Base-by-base conservation (phyloP, 2,113 vertebrate species). In the Toxotes chatareus region DNA sequence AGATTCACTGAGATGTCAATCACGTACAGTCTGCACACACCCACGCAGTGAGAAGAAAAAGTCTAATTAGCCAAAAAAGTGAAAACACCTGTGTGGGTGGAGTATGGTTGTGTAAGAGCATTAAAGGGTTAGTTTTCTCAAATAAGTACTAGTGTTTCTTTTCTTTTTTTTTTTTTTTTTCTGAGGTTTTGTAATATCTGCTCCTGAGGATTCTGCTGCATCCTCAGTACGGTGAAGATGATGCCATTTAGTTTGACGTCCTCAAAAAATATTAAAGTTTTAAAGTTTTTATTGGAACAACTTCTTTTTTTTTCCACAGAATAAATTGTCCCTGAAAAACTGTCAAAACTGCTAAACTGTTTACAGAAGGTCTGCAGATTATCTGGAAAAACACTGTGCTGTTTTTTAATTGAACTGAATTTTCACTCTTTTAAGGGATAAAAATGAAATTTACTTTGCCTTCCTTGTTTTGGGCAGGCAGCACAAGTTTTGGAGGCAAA, bases 51-150 rank as follows among this genome's bases (percentile, higher is more conserved):
- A 23, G 9, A 23, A 27, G 47, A 21, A 61, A 49, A 34, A 56
- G 66, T 38, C 51, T 70, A 75, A 88, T 88, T 72, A 66, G 76
- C 21, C 42, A 7, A 76, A 83, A 81, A 64, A 75, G 34, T 31
- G 51, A 51, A 27, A 71, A 40, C 64, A 81, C 66, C 84, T 80
- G 64, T 36, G 63, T 65, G 80, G 80, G 78, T 13, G 47, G 53
- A 57, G 40, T 14, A 2, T 4, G 59, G 53, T 62, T 68, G 23
- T 55, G 79, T 47, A 56, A 61, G 69, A 63, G 40, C 42, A 63
- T 73, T 65, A 84, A 59, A 73, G 64, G 56, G 56, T 64, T 40
- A 13, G 27, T 77, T 72, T 56, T 55, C 40, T 23, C 9, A 55
- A 60, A 79, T 7, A 11, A n/a, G 8, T 6, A 21, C 27, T 27